Evolutionary conservation across 2,797 vertebrate genomes (phyloP).

Genomic region (Siniperca undulata): DNA sequence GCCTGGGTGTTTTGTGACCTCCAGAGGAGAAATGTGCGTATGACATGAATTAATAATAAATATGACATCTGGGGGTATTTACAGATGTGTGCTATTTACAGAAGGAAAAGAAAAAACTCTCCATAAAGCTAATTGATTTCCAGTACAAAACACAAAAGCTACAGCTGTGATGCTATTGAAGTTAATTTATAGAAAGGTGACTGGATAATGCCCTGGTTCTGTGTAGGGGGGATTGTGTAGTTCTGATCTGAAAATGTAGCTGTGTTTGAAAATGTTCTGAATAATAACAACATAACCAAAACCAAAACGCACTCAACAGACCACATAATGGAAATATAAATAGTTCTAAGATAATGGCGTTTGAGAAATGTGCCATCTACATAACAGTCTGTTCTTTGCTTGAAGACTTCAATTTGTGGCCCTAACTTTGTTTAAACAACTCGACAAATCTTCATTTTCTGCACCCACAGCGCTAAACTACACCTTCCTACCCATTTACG

Average conservation of each 20-base stretch:
- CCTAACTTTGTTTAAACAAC: conserved; percentile 6
- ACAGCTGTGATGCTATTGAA: conserved; percentile 47
- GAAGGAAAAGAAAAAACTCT: conserved; percentile 46
- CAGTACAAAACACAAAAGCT: conserved; percentile 57
- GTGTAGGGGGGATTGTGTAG: neutral
- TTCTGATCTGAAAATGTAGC: neutral
- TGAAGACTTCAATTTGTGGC: conserved; percentile 16
- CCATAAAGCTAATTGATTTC: conserved; percentile 59
- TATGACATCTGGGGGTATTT: conserved; percentile 77
- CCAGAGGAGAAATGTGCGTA: conserved; percentile 75
- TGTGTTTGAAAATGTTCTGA: conserved; percentile 14
- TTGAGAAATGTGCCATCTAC: conserved; percentile 31
- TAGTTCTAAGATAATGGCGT: neutral
- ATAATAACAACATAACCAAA: neutral
- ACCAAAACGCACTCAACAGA: conserved; percentile 4
- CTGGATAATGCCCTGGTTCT: conserved; percentile 73
- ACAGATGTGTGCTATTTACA: conserved; percentile 78
- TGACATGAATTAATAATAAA: conserved; percentile 85
- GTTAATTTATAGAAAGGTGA: conserved; percentile 40
- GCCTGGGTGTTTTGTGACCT: conserved; percentile 39
- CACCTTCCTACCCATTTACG: conserved; percentile 9
- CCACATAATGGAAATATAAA: neutral
- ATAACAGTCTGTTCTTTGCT: conserved; percentile 17
- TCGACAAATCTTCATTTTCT: neutral
- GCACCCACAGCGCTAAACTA: conserved; percentile 17